Evolutionary conservation across 2,113 vertebrate genomes (phyloP), one percentile per base, ranked within the genome.

Genomic region (Podarcis cretensis): DNA sequence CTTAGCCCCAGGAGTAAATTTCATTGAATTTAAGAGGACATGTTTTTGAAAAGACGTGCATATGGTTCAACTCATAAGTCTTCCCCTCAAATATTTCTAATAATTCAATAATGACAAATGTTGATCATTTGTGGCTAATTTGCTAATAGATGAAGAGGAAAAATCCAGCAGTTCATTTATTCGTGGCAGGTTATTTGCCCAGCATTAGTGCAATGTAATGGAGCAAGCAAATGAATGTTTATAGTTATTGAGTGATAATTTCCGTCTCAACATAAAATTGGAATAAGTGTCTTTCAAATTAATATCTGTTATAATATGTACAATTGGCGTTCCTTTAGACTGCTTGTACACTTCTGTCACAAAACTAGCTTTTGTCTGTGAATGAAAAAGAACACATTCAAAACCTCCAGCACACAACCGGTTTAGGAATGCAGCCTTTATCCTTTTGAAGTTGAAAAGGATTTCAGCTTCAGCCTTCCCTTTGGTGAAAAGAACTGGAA

Each of bases 211-310:
- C 87, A 91, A 94, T 23, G 63, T 94, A 96, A 96, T 69, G 93
- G 94, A 92, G 93, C 94, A 90, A 57, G 92, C 1, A 95, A 95
- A 95, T 95, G 90, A 93, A 93, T 94, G 93, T 94, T 95, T 93
- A 92, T 94, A 83, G 92, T 88, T 95, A 91, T 94, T 93, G 89
- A 94, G 91, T 92, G 93, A 94, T 92, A 32, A 84, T 92, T 95
- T 92, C 91, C 90, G 87, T 3, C 71, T 90, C 1, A 0, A 78
- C 87, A 88, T 95, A 2, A 87, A 66, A 77, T 1, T 89, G 87
- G 89, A 90, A 90, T 83, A 48, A 40, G 73, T 54, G 69, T 65
- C 0, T 9, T 23, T 10, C 10, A 8, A 48, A 35, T 87, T 84
- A 32, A 0, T 75, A 1, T 76, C 81, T 20, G 37, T 23, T 0